Base-by-base conservation (phyloP, 2,888 invertebrate species). In the Mellilla xanthometata region DNA sequence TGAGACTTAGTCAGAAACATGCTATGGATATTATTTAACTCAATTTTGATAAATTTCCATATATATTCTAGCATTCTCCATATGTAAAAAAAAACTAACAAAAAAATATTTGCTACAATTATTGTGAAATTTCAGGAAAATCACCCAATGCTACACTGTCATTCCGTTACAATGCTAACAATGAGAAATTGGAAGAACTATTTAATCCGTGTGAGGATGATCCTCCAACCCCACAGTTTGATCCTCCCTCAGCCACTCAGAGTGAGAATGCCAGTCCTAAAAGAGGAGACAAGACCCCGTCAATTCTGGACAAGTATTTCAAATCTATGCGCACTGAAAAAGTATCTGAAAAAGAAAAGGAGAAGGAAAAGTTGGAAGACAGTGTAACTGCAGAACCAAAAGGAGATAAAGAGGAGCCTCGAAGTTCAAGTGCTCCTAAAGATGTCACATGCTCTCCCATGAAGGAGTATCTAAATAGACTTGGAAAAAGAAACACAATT, bases 141-240 rank as follows among this genome's bases (percentile, higher is more conserved):
- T 73, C 88, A 39, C 82, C 86, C 44, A 86, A 77, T 52, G 72
- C 92, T 30, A 82, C 91, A 19, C 76, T 92, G 42, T 90, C 93
- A 4, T 93, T 95, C 61, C 92, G 93, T 65, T 95, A 94, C 65
- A 94, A 94, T 83, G 93, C 94, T n/a, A 94, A 93, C 60, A 94
- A 93, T 66, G 95, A 95, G 63, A 93, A 94, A 73, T 72, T 95
- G 39, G 94, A 95, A 62, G 94, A 94, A 65, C 67, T 94, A 7
- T 93, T 90, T 62, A 90, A 91, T 39, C 91, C 90, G 32, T 93
- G 93, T 65, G 92, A 92, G 26, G 92, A 92, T 68, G 91, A 91
- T 54, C 84, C 80, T 6, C 80, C 85, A 0, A 85, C 90, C 6
- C 88, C 91, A 0, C 91, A 90, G 43, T 66, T 72, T 62, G 89